Base-by-base conservation (phyloP, 2,797 vertebrate genomes). In the Meriones psammophilus region DNA sequence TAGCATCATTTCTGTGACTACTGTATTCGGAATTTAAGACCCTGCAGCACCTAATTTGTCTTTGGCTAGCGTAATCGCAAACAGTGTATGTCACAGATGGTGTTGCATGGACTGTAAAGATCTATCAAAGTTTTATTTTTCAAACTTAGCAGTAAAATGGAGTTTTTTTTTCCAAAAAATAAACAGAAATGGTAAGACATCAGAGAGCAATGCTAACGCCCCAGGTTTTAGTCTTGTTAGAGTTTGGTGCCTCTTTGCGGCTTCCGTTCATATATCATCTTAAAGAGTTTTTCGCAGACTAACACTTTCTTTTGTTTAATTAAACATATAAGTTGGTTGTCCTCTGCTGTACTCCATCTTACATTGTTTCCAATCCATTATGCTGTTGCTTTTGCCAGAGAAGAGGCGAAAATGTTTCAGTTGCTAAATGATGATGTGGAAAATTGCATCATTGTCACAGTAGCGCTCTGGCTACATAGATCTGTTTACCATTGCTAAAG, bases 401-500 rank as follows among this genome's bases (percentile, higher is more conserved):
- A 68, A 74, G 30, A 73, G 33, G 56, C 87, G 54, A 96, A 94
- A 71, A 33, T 54, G 33, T n/a, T 22, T 85, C 8, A 95, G 87
- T 46, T 84, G 87, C 76, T 90, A 97, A 97, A 94, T 62, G 5
- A 54, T 15, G 71, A 74, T 94, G 66, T 24, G 24, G 69, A 69
- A 84, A 81, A 86, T 95, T 88, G 80, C 87, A 80, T 91, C 7
- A 56, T 76, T 77, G n/a, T 36, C 76, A 83, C 85, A 86, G 71
- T 92, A 73, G 42, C 14, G 1, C 62, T 97, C 97, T 87, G 69
- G 86, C 42, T 76, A 24, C 42, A 22, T 92, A 88, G 92, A 97
- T 22, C 89, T 98, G 96, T 98, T 99, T 98, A 98, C 97, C 79
- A 84, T 97, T 97, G 96, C 95, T 94, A 91, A 98, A 97, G 89